Base-by-base conservation (phyloP, 2,888 invertebrate species). In the Pammene fasciana region DNA sequence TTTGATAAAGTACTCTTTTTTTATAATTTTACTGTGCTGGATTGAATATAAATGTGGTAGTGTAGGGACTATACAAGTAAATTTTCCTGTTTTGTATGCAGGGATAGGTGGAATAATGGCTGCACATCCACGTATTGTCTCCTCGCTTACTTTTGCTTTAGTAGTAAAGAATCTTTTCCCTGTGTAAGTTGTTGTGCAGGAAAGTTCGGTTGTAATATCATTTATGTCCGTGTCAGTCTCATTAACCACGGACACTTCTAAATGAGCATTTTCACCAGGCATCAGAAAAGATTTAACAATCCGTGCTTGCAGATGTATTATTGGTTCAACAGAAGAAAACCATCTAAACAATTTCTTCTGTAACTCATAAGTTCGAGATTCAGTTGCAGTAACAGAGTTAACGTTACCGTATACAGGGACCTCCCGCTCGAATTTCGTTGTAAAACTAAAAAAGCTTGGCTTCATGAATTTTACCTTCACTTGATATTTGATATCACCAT, bases 401-500 rank as follows among this genome's bases (percentile, higher is more conserved):
- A 84, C 74, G 6, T 72, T 73, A 14, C 82, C 75, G 43, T 72
- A 70, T 6, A 80, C 72, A 60, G 62, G 73, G 38, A 83, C 77
- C 57, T 78, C 77, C 48, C 80, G 81, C 56, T 75, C 77, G 52
- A 76, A 82, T 64, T 74, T 78, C 66, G 79, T 82, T 2, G 76
- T 68, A 4, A 78, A 76, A 41, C 72, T 65, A 6, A 84, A 79
- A 54, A 80, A 71, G 1, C 82, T 82, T 0, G 79, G 76, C 65
- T 73, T 78, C 38, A 81, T 77, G 13, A 84, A 83, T 73, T 79
- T 81, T 50, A 83, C 80, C 0, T 77, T 76, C 11, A 84, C 70
- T 46, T 81, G 77, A 60, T 84, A 84, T 16, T 68, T 71, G 8
- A 84, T 83, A 0, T 71, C 57, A 18, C 82, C 81, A 0, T 65